A percentile compares a stretch with the other conserved stretches of the same genome.
phyloP scores from a whole-genome alignment of 1,140 invertebrate genomes.

The Colletes gigas region DNA sequence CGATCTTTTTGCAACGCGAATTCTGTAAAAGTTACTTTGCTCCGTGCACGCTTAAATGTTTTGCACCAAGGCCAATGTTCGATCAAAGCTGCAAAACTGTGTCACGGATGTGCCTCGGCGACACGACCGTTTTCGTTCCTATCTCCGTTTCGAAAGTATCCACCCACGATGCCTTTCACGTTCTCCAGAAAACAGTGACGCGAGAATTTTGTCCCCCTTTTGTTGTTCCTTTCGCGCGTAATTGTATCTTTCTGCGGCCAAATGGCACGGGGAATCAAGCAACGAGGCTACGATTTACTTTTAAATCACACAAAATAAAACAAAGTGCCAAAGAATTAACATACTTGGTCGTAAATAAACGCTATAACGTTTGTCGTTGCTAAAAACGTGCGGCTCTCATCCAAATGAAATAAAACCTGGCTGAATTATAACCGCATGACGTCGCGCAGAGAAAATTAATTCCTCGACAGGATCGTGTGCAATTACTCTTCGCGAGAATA shows the following conservation, averaged over 20 bases:
- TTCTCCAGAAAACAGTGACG: constrained; percentile 9
- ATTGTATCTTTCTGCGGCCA: neutral
- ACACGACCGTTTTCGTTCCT: constrained; percentile 7
- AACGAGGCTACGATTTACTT: too few species aligned
- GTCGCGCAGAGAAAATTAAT: too few species aligned
- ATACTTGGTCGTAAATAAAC: too few species aligned
- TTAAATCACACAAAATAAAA: too few species aligned
- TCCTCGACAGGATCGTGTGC: too few species aligned
- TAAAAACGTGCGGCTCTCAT: too few species aligned
- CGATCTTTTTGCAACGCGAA: neutral
- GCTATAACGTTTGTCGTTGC: too few species aligned
- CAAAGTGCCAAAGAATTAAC: too few species aligned
- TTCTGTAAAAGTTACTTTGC: constrained; percentile 13
- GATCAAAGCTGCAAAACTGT: constrained; percentile 45
- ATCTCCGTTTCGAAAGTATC: constrained; percentile 24
- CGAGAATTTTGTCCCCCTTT: neutral
- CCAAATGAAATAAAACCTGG: too few species aligned
- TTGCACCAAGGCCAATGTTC: constrained; percentile 29
- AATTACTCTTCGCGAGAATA: too few species aligned
- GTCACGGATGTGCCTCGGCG: constrained; percentile 30
- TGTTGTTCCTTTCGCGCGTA: neutral
- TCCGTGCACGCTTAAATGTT: constrained; percentile 29
- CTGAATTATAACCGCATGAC: too few species aligned
- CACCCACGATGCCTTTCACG: constrained; percentile 9
- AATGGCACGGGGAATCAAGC: too few species aligned